Evolutionary conservation across 2,888 invertebrate species (phyloP).

Genomic region (Drosophila setosimentum): DNA sequence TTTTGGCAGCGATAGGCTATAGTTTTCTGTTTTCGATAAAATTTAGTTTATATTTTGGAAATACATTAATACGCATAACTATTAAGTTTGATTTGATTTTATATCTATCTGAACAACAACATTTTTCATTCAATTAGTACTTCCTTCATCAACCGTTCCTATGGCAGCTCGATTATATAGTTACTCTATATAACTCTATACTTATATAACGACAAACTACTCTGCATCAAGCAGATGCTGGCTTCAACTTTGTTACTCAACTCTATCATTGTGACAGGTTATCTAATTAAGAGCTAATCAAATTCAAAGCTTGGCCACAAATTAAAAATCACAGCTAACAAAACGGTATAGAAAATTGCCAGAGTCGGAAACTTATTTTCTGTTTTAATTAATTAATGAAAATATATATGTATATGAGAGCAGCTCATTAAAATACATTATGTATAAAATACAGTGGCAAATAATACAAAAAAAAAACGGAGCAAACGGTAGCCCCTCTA

Average conservation of each 20-base stretch:
- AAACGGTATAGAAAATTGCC: slow-evolving; percentile 44
- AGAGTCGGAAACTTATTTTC: slow-evolving; percentile 38
- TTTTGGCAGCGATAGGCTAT: too few relatives aligned
- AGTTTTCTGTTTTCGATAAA: too few relatives aligned
- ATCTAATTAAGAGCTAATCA: slow-evolving; percentile 34
- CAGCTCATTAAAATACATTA: slow-evolving; percentile 62
- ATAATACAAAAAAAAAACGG: background rate
- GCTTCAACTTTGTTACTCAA: background rate
- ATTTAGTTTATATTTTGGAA: too few relatives aligned
- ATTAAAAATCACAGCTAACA: slow-evolving; percentile 54
- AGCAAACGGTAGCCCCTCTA: slow-evolving; percentile 21
- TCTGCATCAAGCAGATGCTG: background rate
- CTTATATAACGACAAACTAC: background rate
- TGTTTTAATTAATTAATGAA: slow-evolving; percentile 65
- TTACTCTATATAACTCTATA: too few relatives aligned
- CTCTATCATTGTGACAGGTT: background rate
- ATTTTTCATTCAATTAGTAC: too few relatives aligned
- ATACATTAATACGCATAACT: too few relatives aligned
- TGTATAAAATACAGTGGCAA: slow-evolving; percentile 30
- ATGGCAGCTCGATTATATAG: too few relatives aligned
- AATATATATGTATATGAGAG: slow-evolving; percentile 56
- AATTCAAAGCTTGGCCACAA: slow-evolving; percentile 43
- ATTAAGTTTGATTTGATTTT: background rate
- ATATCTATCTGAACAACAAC: background rate
- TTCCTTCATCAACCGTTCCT: too few relatives aligned